A percentile compares a stretch with the other conserved stretches of the same genome.
phyloP scores from a whole-genome alignment of 2,113 vertebrate genomes.

The Ornithorhynchus anatinus region DNA sequence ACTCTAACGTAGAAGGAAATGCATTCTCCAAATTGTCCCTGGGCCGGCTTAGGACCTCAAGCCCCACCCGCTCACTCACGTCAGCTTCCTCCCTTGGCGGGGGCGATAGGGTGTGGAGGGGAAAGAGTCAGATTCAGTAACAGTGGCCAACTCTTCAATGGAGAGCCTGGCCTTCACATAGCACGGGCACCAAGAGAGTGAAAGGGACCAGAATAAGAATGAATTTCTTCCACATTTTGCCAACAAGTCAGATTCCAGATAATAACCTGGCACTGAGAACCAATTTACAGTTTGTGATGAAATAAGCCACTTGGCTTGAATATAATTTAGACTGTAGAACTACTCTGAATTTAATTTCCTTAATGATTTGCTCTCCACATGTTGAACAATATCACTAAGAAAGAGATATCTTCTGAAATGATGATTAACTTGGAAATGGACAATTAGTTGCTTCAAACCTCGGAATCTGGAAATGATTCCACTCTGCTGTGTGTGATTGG shows the following conservation, averaged over 20 bases:
- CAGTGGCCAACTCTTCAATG: too few relatives aligned
- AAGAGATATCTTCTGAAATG: conserved; percentile 30
- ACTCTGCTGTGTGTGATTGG: too few relatives aligned
- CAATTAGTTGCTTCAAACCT: conserved; percentile 44
- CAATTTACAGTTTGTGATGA: conserved; percentile 42
- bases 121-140: too few relatives aligned
- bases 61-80: too few relatives aligned
- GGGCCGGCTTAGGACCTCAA: too few relatives aligned
- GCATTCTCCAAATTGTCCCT: too few relatives aligned
- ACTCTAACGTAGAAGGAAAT: too few relatives aligned
- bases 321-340: conserved; percentile 24
- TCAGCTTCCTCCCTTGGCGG: too few relatives aligned
- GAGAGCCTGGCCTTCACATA: too few relatives aligned
- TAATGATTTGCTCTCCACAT: conserved; percentile 37
- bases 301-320: conserved; percentile 3
- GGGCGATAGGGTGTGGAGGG: too few relatives aligned
- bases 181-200: too few relatives aligned
- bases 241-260: conserved; percentile 1
- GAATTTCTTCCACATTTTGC: conserved; percentile 1
- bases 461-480: conserved; percentile 27
- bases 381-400: conserved; percentile 35
- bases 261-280: conserved; percentile 7
- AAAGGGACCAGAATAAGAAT: not conserved
- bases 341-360: conserved; percentile 38
- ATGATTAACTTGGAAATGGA: conserved; percentile 26